Percentiles rank a stretch among this genome's conserved stretches.
These are phyloP conservation scores for Caenorhabditis imperialis DNA, from an alignment of 2,888 invertebrate species.

Conservation along the genomic window DNA sequence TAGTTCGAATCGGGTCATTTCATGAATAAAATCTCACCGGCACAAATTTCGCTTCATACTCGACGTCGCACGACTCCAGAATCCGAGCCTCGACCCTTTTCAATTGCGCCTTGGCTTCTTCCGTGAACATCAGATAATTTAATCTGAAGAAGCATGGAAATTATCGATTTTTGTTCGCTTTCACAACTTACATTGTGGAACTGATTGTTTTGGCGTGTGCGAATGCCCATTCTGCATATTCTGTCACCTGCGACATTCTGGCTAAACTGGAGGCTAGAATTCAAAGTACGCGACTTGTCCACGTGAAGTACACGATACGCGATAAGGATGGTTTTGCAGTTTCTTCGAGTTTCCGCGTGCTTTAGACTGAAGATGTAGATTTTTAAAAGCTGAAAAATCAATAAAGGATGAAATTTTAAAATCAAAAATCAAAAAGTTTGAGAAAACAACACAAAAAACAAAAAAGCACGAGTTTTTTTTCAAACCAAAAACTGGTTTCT, in stretches of 20 bases:
- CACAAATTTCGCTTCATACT: conserved; percentile 46
- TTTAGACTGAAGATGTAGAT: too few relatives aligned
- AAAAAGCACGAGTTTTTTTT: too few relatives aligned
- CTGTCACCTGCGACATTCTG: too few relatives aligned
- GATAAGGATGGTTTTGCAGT: too few relatives aligned
- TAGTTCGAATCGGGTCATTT: background rate
- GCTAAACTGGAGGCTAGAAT: too few relatives aligned
- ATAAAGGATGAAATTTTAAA: too few relatives aligned
- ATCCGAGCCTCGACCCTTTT: conserved; percentile 50
- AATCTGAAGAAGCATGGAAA: conserved; percentile 28
- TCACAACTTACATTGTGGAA: conserved; percentile 22
- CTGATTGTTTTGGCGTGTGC: conserved; percentile 7
- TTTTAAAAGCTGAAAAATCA: too few relatives aligned
- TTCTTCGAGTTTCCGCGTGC: too few relatives aligned
- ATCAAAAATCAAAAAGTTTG: too few relatives aligned
- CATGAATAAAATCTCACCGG: conserved; percentile 27
- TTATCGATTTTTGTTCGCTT: background rate
- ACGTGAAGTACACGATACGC: conserved; percentile 16
- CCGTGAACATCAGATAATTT: conserved; percentile 41
- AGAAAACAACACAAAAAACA: too few relatives aligned
- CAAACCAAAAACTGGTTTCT: too few relatives aligned
- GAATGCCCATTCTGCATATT: too few relatives aligned
- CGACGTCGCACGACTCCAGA: conserved; percentile 32
- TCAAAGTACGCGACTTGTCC: conserved; percentile 17
- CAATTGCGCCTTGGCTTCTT: conserved; percentile 12